Evolutionary conservation across 1,140 invertebrate species (phyloP).

Genomic region (Pemphigus obesinymphae): DNA sequence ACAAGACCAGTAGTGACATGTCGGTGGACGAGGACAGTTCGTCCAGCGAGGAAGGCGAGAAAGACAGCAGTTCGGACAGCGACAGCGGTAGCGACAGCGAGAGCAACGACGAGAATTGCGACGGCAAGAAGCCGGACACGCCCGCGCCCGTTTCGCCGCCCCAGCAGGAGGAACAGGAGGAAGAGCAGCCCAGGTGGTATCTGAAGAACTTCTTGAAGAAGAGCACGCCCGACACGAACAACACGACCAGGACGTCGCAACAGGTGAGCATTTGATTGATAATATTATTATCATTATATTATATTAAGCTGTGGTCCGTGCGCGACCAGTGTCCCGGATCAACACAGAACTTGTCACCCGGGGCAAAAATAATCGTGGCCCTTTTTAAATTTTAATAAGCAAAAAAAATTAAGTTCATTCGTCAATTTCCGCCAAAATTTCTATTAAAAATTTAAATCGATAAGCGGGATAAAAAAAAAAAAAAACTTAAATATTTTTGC

Average conservation of each 20-base stretch:
- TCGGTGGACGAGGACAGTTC: constrained; percentile 36
- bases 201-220: constrained; percentile 36
- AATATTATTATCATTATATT: too few relatives aligned
- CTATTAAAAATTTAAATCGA: too few relatives aligned
- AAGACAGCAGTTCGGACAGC: constrained; percentile 31
- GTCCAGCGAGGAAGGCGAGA: constrained; percentile 29
- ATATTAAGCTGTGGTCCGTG: too few relatives aligned
- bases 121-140: background rate
- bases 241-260: constrained; percentile 33
- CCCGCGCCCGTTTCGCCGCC: constrained; percentile 3
- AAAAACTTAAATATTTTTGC: too few relatives aligned
- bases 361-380: too few relatives aligned
- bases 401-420: too few relatives aligned
- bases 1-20: constrained; percentile 30
- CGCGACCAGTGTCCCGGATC: too few relatives aligned
- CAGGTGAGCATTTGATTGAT: too few relatives aligned
- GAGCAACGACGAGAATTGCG: constrained; percentile 35
- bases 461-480: too few relatives aligned
- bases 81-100: constrained; percentile 20
- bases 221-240: constrained; percentile 34
- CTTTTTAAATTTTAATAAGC: too few relatives aligned
- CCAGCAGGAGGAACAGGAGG: constrained; percentile 5
- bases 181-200: constrained; percentile 23
- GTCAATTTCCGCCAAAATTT: too few relatives aligned
- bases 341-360: too few relatives aligned